Base-by-base conservation (phyloP, 2,113 vertebrate species). In the Elaphurus davidianus region DNA sequence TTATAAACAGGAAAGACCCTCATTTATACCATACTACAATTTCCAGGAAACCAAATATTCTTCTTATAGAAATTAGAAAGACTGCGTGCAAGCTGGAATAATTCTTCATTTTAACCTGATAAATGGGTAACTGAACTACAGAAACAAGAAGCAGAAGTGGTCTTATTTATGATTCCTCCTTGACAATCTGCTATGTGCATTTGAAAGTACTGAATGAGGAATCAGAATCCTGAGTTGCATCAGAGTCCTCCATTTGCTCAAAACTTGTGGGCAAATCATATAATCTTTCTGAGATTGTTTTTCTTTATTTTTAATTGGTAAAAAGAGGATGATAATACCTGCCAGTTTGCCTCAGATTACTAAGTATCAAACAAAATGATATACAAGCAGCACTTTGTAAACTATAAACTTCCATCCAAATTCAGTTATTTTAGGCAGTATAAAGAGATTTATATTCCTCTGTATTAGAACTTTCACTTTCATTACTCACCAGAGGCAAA, bases 391-490 rank as follows among this genome's bases (percentile, higher is more conserved):
- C 10, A 71, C 64, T 96, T 81, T 92, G 17, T 71, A 95, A 90
- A 94, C 19, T 52, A 92, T 91, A 64, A 71, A 76, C n/a, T 91
- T 96, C 25, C 17, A 84, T 55, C 21, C 50, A 90, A 87, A 96
- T 45, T 79, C 52, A 96, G 36, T 28, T 92, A 79, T 84, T 87
- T 83, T 59, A 88, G 76, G 23, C 45, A 88, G 50, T 16, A 89
- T 89, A 52, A 47, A 47, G 27, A 17, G 28, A 83, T 79, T 67
- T 92, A 36, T 78, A 45, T 74, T 36, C 81, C 33, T 82, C n/a
- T 93, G 33, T 82, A 96, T 47, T 92, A 91, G 17, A 89, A 86
- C 86, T 30, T 91, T 93, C 3, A 92, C 71, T 97, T 87, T 47
- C 10, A 76, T 81, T 96, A 78, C 55, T 36, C 43, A 92, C 94